Conservation (phyloP, 1,140 invertebrate genomes). For the Drosophila rufa region DNA sequence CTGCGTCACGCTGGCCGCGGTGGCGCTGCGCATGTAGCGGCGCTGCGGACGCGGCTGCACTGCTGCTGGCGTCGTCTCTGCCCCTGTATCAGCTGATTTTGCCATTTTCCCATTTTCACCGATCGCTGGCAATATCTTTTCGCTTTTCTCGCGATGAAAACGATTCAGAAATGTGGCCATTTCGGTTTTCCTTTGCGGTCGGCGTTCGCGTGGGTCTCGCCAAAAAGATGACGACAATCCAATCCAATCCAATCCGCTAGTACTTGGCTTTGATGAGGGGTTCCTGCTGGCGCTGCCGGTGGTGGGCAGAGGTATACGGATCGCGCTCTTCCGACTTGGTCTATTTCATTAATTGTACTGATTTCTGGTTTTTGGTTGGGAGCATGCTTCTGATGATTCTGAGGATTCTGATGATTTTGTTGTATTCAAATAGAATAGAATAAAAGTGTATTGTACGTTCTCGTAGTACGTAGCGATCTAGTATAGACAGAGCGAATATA, state of each 20-base stretch:
- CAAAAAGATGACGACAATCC: constrained; percentile 58
- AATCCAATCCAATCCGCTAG: constrained; percentile 19
- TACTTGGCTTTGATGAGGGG: constrained; percentile 17
- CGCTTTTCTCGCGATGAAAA: constrained; percentile 84
- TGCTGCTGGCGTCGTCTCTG: constrained; percentile 2
- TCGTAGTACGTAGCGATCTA: constrained; percentile 52
- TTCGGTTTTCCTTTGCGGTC: constrained; percentile 28
- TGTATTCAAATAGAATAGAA: constrained; percentile 48
- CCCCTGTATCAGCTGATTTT: constrained; percentile 57
- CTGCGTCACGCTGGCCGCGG: constrained; percentile 92
- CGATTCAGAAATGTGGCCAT: constrained; percentile 84
- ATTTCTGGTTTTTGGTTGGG: constrained; percentile 57
- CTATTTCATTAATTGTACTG: constrained; percentile 66
- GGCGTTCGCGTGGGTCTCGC: constrained; percentile 41
- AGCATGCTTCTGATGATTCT: constrained; percentile 17
- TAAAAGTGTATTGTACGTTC: constrained; percentile 42
- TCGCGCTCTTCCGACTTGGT: constrained; percentile 58
- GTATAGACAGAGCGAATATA: constrained; percentile 73
- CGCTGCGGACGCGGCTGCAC: constrained; percentile 86
- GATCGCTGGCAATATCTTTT: constrained; percentile 71
- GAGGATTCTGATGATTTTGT: constrained; percentile 49
- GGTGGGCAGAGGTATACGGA: constrained; percentile 23
- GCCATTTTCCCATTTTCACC: constrained; percentile 61
- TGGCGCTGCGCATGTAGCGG: constrained; percentile 90
- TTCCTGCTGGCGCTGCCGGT: constrained; percentile 1